Conservation (phyloP, 2,113 vertebrate genomes). For the Baryphthengus martii region DNA sequence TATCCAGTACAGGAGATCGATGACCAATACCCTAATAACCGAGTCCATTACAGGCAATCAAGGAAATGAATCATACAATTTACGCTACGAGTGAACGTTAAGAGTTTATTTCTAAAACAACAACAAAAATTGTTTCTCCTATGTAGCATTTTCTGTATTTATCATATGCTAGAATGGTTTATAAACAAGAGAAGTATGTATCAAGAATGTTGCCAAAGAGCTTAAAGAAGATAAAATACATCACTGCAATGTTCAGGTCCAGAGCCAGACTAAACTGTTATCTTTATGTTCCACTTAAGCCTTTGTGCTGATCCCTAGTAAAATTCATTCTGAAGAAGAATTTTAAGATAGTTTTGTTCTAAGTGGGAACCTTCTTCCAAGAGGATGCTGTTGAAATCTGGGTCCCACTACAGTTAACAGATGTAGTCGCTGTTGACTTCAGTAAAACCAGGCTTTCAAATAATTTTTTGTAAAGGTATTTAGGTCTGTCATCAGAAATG, state of each 20-base stretch:
- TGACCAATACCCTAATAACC: neutral
- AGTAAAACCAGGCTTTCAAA: neutral
- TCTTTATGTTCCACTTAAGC: neutral
- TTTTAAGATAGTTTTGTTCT: neutral
- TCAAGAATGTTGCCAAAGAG: neutral
- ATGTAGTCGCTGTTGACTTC: neutral
- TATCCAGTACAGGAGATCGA: neutral
- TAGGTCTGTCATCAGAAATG: neutral
- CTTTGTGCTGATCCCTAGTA: neutral
- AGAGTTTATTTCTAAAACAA: neutral
- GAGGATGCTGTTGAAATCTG: neutral
- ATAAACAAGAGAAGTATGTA: neutral
- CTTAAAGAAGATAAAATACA: neutral
- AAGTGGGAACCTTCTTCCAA: neutral
- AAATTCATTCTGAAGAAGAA: neutral
- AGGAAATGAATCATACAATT: neutral
- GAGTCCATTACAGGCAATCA: neutral
- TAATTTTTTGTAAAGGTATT: neutral
- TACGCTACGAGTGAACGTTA: neutral
- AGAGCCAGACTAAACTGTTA: neutral
- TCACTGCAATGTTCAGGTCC: neutral
- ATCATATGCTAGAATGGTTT: neutral
- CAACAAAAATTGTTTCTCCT: neutral
- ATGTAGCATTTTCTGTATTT: neutral
- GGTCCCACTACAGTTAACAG: neutral